These are phyloP conservation scores for Dryadula phaetusa DNA, from an alignment of 2,888 invertebrate genomes.

Conservation along the genomic window DNA sequence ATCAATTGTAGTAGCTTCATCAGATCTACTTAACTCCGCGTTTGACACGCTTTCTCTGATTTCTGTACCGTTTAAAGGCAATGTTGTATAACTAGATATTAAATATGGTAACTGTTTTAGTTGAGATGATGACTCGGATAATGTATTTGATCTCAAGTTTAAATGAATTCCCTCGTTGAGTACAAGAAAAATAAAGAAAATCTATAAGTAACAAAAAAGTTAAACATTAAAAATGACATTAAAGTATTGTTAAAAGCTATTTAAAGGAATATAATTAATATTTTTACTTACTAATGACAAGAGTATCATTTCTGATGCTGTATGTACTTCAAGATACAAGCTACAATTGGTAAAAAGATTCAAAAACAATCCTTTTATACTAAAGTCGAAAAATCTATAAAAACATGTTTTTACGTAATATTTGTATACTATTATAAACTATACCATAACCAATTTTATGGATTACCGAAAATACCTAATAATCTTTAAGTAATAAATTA, in stretches of 20 bases:
- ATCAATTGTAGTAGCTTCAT: not conserved
- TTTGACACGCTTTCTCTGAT: not conserved
- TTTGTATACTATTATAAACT: not conserved
- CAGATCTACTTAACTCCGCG: not conserved
- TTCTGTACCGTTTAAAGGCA: not conserved
- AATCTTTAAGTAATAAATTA: not conserved
- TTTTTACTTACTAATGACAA: slow-evolving; percentile 1
- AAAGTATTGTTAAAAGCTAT: too few species aligned
- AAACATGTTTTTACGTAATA: not conserved
- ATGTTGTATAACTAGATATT: not conserved
- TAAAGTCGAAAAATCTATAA: not conserved
- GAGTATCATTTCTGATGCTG: not conserved
- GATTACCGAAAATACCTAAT: not conserved
- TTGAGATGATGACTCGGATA: not conserved
- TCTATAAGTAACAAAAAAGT: not conserved
- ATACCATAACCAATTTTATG: not conserved
- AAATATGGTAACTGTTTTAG: not conserved
- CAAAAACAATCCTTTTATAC: not conserved
- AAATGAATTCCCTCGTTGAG: not conserved
- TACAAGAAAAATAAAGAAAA: not conserved
- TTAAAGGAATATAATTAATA: too few species aligned
- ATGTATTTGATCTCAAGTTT: not conserved
- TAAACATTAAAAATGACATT: too few species aligned
- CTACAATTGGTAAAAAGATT: not conserved
- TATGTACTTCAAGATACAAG: not conserved